Evolutionary conservation across 1,140 invertebrate species (phyloP), one percentile per base, ranked within the genome.

Genomic region (Nebria ingens): DNA sequence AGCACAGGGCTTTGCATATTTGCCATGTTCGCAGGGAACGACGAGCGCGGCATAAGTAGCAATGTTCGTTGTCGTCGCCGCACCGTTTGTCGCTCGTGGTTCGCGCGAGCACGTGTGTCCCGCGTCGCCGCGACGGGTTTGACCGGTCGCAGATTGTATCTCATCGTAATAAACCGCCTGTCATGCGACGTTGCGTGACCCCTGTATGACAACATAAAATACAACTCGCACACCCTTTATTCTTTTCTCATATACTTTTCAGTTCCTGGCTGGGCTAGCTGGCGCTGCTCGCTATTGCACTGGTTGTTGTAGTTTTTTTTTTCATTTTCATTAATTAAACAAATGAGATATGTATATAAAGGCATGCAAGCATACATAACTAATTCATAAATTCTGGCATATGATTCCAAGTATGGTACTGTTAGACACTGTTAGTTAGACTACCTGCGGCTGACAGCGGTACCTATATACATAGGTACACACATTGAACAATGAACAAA

Each of bases 271-370:
- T 57, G n/a, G n/a, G n/a, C n/a, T n/a, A n/a, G n/a, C n/a, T n/a
- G n/a, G n/a, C n/a, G n/a, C n/a, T n/a, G n/a, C n/a, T n/a, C n/a
- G n/a, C n/a, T n/a, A n/a, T n/a, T n/a, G n/a, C n/a, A n/a, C n/a
- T n/a, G n/a, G n/a, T n/a, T n/a, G n/a, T n/a, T n/a, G n/a, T n/a
- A n/a, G n/a, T 53, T 57, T 45, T 57, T 54, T 52, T 53, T 45
- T 57, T 53, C 40, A 54, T 54, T 57, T 57, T 57, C 56, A 57
- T 57, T 57, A 57, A 57, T 54, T 57, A 57, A 57, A 57, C 51
- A 25, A 53, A 54, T 57, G 52, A 53, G 45, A 54, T 57, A 57
- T 57, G 56, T 52, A 57, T 40, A 57, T 57, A 52, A 23, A 25
- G 21, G 51, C 51, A 52, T 52, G 23, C 51, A 52, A 21, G 23